Evolutionary conservation across 2,888 invertebrate genomes (phyloP).

Genomic region (Monochamus alternatus): DNA sequence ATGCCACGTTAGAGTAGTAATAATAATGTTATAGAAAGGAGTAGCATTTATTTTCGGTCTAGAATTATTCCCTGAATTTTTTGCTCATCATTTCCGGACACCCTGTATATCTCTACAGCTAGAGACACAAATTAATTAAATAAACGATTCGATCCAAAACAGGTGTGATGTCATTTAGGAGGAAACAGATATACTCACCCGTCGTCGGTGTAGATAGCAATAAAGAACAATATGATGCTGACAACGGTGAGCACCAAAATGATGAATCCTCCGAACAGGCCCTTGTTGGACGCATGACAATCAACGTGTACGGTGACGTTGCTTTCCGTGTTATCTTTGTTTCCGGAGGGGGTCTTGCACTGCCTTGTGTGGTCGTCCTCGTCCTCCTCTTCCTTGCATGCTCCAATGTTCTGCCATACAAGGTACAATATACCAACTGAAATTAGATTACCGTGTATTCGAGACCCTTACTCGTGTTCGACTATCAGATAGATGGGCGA

Average conservation of each 20-base stretch:
- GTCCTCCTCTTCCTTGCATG: constrained; percentile 68
- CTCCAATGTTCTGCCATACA: constrained; percentile 83
- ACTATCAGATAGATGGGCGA: neutral
- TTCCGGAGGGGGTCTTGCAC: constrained; percentile 55
- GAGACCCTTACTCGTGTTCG: neutral
- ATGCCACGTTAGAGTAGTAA: no score
- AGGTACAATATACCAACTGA: constrained; percentile 82
- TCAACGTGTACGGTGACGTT: constrained; percentile 74
- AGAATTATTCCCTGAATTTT: no score
- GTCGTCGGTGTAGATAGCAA: constrained; percentile 71
- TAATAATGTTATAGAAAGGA: no score
- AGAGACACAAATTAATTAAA: neutral
- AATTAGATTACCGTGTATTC: constrained; percentile 54
- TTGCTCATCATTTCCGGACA: no score
- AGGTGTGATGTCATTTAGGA: no score
- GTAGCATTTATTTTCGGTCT: no score
- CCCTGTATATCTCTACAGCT: neutral
- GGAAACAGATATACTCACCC: constrained; percentile 64
- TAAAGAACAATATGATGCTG: constrained; percentile 77
- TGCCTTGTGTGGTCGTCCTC: constrained; percentile 52
- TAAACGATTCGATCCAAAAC: no score
- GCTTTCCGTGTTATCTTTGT: constrained; percentile 59
- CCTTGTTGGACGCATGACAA: constrained; percentile 84
- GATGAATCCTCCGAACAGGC: constrained; percentile 79
- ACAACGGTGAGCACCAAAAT: constrained; percentile 74